Percentiles rank a stretch among this genome's conserved stretches.
Conservation (phyloP, 2,113 vertebrate genomes). For the Porphyrio hochstetteri region DNA sequence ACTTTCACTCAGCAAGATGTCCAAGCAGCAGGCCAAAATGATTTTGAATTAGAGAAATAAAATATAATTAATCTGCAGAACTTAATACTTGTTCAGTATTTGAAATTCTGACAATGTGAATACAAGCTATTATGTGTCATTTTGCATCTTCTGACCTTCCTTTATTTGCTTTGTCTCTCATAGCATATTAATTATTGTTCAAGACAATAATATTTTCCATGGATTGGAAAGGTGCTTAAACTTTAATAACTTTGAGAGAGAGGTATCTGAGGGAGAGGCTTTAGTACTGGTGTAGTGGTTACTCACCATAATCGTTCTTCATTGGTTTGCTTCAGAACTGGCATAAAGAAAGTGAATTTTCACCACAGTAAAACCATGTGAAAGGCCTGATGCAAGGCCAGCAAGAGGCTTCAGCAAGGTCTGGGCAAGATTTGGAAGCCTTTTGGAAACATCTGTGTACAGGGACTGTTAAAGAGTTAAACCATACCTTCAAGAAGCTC, state of each 20-base stretch:
- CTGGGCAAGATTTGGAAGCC: background rate
- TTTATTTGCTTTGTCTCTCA: background rate
- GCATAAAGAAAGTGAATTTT: background rate
- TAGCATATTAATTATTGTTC: background rate
- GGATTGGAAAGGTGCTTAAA: background rate
- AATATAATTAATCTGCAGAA: background rate
- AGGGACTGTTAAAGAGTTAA: background rate
- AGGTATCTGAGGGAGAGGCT: background rate
- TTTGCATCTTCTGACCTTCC: background rate
- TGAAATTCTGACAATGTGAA: background rate
- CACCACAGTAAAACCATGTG: background rate
- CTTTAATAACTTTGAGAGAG: background rate
- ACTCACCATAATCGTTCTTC: background rate
- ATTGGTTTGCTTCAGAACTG: background rate
- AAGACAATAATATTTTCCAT: background rate
- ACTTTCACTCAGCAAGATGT: background rate
- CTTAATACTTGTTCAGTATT: background rate
- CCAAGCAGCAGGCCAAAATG: background rate
- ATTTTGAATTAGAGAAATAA: background rate
- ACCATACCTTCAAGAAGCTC: conserved; percentile 91
- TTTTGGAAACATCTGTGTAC: background rate
- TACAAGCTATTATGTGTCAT: background rate
- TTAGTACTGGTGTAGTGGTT: background rate
- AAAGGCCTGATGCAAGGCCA: background rate
- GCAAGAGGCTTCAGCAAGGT: background rate